Conservation (phyloP, 2,113 vertebrate species). For the Strigops habroptila region DNA sequence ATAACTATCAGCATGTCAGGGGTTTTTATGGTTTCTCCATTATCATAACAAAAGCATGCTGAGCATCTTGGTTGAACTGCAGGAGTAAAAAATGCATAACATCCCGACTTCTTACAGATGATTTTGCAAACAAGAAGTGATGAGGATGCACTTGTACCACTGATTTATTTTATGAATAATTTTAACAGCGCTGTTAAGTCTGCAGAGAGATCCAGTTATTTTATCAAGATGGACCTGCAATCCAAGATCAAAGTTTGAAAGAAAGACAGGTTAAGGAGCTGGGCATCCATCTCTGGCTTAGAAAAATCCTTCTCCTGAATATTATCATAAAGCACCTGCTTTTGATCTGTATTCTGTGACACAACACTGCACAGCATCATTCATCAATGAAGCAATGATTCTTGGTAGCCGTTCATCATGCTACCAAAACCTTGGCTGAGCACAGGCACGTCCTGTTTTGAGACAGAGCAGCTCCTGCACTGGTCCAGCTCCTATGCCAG, state of each 20-base stretch:
- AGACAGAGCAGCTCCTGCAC: neutral
- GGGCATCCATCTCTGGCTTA: neutral
- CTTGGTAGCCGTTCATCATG: neutral
- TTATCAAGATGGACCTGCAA: neutral
- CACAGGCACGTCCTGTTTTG: accelerated
- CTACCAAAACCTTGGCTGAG: neutral
- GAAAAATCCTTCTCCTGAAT: neutral
- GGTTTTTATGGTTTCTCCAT: neutral
- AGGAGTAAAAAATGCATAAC: conserved; percentile 8
- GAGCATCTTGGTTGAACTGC: neutral
- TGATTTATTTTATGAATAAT: neutral
- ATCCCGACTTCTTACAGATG: neutral
- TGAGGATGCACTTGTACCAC: neutral
- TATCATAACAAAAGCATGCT: neutral
- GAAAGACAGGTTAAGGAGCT: neutral
- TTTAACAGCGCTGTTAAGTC: neutral
- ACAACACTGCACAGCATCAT: accelerated
- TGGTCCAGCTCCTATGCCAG: neutral
- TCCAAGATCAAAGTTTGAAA: neutral
- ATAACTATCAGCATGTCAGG: neutral
- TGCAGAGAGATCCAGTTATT: neutral
- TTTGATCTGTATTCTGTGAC: neutral
- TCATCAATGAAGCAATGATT: accelerated
- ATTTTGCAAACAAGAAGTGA: neutral
- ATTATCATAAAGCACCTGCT: neutral